A percentile compares a stretch with the other conserved stretches of the same genome.
Evolutionary conservation across 2,888 invertebrate genomes (phyloP).

Genomic region (Temnothorax unifasciatus): DNA sequence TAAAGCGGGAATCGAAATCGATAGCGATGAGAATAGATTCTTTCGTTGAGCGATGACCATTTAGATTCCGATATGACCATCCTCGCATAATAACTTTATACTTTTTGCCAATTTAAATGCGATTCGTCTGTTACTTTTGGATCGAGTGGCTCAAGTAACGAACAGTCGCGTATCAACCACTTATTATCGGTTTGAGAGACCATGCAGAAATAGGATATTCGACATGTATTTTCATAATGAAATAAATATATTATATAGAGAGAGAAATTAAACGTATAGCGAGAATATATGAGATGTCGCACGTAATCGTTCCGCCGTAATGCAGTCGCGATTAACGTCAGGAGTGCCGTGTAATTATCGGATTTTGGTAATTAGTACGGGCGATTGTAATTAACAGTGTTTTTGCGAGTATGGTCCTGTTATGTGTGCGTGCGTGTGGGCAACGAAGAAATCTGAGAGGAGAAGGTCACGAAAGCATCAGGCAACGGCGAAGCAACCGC

Average conservation of each 20-base stretch:
- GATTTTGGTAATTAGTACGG: constrained; percentile 18
- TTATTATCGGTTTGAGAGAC: background rate
- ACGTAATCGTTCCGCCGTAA: constrained; percentile 9
- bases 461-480: background rate
- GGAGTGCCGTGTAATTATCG: constrained; percentile 17
- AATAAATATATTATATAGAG: background rate
- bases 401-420: background rate
- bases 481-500: background rate
- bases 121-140: background rate
- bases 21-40: background rate
- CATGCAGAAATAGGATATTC: background rate
- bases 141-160: background rate
- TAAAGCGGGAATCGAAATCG: background rate
- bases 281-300: background rate
- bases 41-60: background rate
- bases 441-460: constrained; percentile 2
- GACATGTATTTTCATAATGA: background rate
- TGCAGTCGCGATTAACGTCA: constrained; percentile 15
- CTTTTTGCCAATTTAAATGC: background rate
- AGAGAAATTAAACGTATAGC: background rate
- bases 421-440: background rate
- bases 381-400: constrained; percentile 25
- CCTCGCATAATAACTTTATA: background rate
- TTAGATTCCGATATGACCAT: background rate
- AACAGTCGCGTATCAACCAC: too few species aligned